Conservation (phyloP, 2,113 vertebrate species). For the Aegithalos caudatus region DNA sequence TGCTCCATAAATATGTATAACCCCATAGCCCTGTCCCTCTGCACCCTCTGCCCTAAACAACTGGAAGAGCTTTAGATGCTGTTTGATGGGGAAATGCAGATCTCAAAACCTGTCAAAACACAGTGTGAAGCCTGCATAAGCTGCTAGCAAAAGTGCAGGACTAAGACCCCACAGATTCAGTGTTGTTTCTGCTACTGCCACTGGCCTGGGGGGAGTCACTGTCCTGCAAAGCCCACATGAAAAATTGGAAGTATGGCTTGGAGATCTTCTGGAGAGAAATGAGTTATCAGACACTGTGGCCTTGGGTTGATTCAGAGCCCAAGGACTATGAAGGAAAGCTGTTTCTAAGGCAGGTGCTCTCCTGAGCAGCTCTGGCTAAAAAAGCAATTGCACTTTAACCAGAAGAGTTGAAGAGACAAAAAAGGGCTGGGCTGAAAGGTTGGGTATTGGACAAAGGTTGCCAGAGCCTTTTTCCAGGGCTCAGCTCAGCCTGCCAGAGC, state of each 20-base stretch:
- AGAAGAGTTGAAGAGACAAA: neutral
- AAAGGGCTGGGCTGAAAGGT: rapidly evolving
- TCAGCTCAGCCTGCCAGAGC: neutral
- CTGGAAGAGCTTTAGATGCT: neutral
- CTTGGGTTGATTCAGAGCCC: neutral
- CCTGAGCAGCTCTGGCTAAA: neutral
- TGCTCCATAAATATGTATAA: neutral
- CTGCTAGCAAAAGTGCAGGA: neutral
- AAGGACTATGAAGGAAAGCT: neutral
- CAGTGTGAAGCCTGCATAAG: neutral
- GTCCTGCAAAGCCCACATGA: neutral
- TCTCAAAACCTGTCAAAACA: neutral
- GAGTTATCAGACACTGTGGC: neutral
- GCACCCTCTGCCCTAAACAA: neutral
- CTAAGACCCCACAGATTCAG: neutral
- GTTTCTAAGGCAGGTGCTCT: neutral
- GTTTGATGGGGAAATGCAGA: neutral
- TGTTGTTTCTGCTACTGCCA: neutral
- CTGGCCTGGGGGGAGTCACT: neutral
- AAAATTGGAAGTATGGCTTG: neutral
- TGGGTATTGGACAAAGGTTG: neutral
- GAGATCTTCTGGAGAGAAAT: neutral
- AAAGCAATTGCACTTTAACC: neutral
- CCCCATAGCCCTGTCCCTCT: neutral
- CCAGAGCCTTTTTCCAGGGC: too few species aligned